Evolutionary conservation across 64 coral and sea anemone genomes (phyloP), one percentile per base, ranked within the genome.

Genomic region (Stichodactyla helianthus): DNA sequence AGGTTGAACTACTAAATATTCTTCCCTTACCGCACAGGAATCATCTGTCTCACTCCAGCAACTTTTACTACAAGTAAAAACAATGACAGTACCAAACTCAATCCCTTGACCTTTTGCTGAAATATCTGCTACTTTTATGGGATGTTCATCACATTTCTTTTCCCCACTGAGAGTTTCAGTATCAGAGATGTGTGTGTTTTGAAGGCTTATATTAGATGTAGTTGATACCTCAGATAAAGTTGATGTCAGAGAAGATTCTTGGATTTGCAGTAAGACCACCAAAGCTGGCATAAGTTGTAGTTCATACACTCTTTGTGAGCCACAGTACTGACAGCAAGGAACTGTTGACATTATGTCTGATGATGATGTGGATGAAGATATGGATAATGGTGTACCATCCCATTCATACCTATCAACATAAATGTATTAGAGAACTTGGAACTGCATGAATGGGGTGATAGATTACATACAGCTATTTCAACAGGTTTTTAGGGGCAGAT

Each of bases 11-110:
- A 93, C 53, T 28, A 85, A 56, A 81, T 82, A 93, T 31, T 97
- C 95, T 53, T 97, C 86, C 19, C 15, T 51, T 9, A 82, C 23
- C 22, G 5, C 11, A 74, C 68, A 74, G 10, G 68, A 27, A 12
- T 74, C 68, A 74, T 13, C 25, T 4, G n/a, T 65, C 9, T 93
- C 88, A 64, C 54, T 64, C 95, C 95, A 97, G 64, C 95, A 97
- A 52, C 77, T 89, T 25, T 59, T 68, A 55, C 86, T 50, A 79
- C 95, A 97, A 5, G 92, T 77, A 63, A 89, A 97, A 4, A n/a
- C 92, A 51, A 97, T 70, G 2, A 93, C 95, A 83, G 95, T 97
- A 23, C 92, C 95, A 78, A 97, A 97, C 86, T 97, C 95, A 59
- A 97, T 88, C 4, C 59, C 54, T 54, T 54, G 79, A 0, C 51